Evolutionary conservation across 1,140 invertebrate species (phyloP), one percentile per base, ranked within the genome.

Genomic region (Nebria ingens): DNA sequence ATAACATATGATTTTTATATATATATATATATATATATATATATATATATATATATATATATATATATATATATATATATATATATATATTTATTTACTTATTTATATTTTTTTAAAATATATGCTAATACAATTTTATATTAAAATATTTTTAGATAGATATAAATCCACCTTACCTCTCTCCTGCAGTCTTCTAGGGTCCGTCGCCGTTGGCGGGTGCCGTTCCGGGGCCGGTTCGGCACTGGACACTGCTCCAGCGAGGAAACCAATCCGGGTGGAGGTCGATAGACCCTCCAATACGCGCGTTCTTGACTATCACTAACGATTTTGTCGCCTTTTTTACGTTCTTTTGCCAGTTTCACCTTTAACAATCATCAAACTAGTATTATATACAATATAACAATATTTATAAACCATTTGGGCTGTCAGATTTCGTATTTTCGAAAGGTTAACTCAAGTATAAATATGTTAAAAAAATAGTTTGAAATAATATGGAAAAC

Each of bases 221-320:
- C 81, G 58, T 83, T 82, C 29, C 84, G 78, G 61, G 80, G 80
- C 53, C 85, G 76, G 57, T 80, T 83, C 13, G 87, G 86, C 61
- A 93, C 82, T 19, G 90, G 91, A 61, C 89, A 86, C 52, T 84
- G 82, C 72, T 95, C 91, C 56, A 95, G 76, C 56, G 85, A 86
- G 64, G 84, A 90, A 25, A 83, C 77, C 66, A 84, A 84, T 57
- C 91, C 90, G 40, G 91, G 92, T 56, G 92, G 91, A 59, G 94
- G 94, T 63, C 93, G 79, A 65, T 96, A 88, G 23, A 96, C 88
- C 59, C 93, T 81, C 95, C 95, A 98, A 73, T 95, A 98, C 17
- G 95, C 94, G 60, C 93, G 80, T 70, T 98, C 95, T 71, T 98
- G 94, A 60, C 90, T 94, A 71, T 98, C 94, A 56, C 85, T 86